Base-by-base conservation (phyloP, 37 sponge, comb jelly and placozoan species). In the Dysidea cf. avara region DNA sequence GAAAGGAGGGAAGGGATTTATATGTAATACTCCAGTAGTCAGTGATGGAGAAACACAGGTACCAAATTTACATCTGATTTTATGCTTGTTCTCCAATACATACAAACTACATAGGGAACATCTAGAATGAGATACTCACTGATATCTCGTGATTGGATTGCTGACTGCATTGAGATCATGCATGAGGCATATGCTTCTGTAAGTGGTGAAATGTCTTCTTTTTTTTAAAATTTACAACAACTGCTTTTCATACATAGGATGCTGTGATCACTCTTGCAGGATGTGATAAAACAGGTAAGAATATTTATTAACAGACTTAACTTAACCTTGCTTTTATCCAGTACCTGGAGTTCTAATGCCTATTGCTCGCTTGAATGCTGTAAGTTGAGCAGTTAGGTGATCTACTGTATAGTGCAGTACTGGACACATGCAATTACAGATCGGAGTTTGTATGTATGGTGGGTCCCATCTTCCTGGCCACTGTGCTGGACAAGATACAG, bases 331-430 rank as follows among this genome's bases (percentile, higher is more conserved):
- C 26, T 64, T 5, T 72, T 24, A 28, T 35, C 0, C 51, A 87
- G 89, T 88, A 0, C 89, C 89, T 50, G 89, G 89, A 43, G 84
- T 79, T 43, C 57, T 83, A 47, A 88, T 88, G 89, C 84, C 89
- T 7, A 18, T 88, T 24, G 89, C 89, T 18, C 39, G 89, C n/a
- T 69, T 88, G 13, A 51, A 88, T 64, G 64, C 70, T 29, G 83
- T 87, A 58, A 69, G 86, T 52, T 53, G 33, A n/a, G n/a, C n/a
- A n/a, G n/a, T n/a, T n/a, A n/a, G n/a, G n/a, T n/a, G n/a, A n/a
- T n/a, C n/a, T n/a, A n/a, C n/a, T n/a, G n/a, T n/a, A n/a, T n/a
- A n/a, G n/a, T n/a, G n/a, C n/a, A n/a, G n/a, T n/a, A n/a, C n/a
- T n/a, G n/a, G n/a, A n/a, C n/a, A n/a, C n/a, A n/a, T n/a, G n/a